These are phyloP conservation scores for Strongylocentrotus purpuratus DNA, from an alignment of 35 echinoderm and acorn worm species.

Conservation along the genomic window DNA sequence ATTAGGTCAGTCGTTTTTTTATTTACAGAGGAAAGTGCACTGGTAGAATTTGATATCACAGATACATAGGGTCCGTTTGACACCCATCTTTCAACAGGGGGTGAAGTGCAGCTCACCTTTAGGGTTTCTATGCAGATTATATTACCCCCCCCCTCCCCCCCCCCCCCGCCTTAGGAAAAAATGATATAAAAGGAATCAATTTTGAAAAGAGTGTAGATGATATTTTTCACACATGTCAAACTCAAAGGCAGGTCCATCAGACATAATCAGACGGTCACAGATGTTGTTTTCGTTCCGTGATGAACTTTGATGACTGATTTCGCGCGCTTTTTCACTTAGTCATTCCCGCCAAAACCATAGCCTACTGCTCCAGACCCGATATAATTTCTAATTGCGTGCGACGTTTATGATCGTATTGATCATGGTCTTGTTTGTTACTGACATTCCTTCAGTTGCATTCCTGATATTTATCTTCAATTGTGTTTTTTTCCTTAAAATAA, in stretches of 20 bases:
- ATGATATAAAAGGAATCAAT: slow-evolving; percentile 1
- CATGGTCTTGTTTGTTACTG: background rate
- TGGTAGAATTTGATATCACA: background rate
- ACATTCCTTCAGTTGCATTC: no score
- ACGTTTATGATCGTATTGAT: background rate
- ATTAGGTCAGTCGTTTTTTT: background rate
- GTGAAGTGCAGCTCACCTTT: background rate
- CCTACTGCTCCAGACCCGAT: background rate
- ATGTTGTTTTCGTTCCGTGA: slow-evolving; percentile 10
- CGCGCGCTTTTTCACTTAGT: slow-evolving; percentile 4
- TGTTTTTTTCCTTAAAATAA: no score
- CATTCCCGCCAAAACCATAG: slow-evolving; percentile 11
- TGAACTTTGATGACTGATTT: slow-evolving; percentile 12
- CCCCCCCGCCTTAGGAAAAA: background rate
- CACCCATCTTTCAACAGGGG: background rate
- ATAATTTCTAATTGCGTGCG: background rate
- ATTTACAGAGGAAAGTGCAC: background rate
- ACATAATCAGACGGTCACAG: slow-evolving; percentile 9
- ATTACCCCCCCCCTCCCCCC: no score
- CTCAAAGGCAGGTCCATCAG: background rate
- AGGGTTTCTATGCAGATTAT: background rate
- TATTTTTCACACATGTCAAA: slow-evolving; percentile 18
- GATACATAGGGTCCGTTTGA: background rate
- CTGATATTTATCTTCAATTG: no score
- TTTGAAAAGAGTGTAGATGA: background rate